A percentile compares a stretch with the other conserved stretches of the same genome.
Evolutionary conservation across 2,113 vertebrate genomes (phyloP).

Genomic region (Alligator mississippiensis): DNA sequence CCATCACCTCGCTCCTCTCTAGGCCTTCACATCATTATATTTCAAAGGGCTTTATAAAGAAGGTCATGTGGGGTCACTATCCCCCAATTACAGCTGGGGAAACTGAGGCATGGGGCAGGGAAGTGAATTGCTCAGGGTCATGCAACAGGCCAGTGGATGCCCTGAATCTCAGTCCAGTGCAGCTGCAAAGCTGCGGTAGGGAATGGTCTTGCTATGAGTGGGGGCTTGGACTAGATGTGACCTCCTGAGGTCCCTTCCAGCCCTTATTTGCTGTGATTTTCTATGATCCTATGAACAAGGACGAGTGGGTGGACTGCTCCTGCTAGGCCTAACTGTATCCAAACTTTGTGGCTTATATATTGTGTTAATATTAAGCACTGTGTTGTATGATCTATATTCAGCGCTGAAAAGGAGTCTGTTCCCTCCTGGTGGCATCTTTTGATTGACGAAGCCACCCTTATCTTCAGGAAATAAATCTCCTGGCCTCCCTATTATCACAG

Average conservation of each 20-base stretch:
- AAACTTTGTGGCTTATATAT: neutral
- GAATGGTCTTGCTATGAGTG: too few relatives aligned
- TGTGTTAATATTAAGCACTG: neutral
- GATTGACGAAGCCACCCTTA: neutral
- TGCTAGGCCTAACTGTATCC: neutral
- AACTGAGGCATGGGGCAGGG: neutral
- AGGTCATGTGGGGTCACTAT: accelerated
- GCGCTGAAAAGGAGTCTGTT: neutral
- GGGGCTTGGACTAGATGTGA: too few relatives aligned
- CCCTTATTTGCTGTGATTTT: too few relatives aligned
- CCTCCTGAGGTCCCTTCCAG: too few relatives aligned
- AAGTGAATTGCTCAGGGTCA: neutral
- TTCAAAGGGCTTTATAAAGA: neutral
- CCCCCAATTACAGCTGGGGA: accelerated
- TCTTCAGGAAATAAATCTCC: neutral
- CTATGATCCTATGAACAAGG: neutral
- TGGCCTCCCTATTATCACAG: neutral
- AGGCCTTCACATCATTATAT: neutral
- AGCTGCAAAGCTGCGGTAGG: too few relatives aligned
- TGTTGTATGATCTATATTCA: neutral
- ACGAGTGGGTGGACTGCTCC: neutral
- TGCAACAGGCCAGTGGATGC: neutral
- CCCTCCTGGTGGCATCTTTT: neutral
- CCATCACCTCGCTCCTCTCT: neutral
- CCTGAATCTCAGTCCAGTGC: neutral